Percentiles rank a stretch among this genome's conserved stretches.
These are phyloP conservation scores for Cataglyphis altisquamis DNA, from an alignment of 2,888 invertebrate species.

Conservation along the genomic window DNA sequence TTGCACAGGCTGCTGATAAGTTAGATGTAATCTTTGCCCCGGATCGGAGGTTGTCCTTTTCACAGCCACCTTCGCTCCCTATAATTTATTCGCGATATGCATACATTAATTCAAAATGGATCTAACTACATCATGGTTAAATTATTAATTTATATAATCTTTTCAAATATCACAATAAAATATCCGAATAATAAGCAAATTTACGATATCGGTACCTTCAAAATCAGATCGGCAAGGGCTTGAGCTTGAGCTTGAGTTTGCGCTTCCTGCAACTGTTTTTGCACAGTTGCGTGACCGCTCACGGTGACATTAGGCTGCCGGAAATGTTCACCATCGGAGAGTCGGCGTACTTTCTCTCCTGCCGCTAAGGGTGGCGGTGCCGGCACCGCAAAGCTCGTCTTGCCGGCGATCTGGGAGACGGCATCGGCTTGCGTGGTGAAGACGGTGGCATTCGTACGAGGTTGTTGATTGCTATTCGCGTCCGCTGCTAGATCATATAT, in stretches of 20 bases:
- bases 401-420: constrained; percentile 80
- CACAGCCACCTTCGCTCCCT: constrained; percentile 88
- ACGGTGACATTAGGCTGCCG: constrained; percentile 85
- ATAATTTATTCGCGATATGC: neutral
- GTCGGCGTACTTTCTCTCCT: constrained; percentile 87
- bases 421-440: constrained; percentile 75
- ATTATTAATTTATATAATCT: neutral
- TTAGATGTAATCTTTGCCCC: constrained; percentile 89
- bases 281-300: constrained; percentile 80
- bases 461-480: constrained; percentile 78
- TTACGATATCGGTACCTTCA: constrained; percentile 87
- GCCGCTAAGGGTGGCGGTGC: constrained; percentile 87
- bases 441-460: constrained; percentile 82
- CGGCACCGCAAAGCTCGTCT: constrained; percentile 88
- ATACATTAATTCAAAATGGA: neutral
- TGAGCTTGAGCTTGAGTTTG: constrained; percentile 90
- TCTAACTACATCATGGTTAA: neutral
- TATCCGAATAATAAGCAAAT: neutral
- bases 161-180: neutral
- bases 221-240: constrained; percentile 91
- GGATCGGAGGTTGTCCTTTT: constrained; percentile 92
- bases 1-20: constrained; percentile 83
- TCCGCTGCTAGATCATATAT: constrained; percentile 81
- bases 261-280: constrained; percentile 85
- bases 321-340: constrained; percentile 88